Percentiles rank a stretch among this genome's conserved stretches.
These are phyloP conservation scores for Caenorhabditis briggsae DNA, from an alignment of 1,140 invertebrate genomes.

Conservation along the genomic window DNA sequence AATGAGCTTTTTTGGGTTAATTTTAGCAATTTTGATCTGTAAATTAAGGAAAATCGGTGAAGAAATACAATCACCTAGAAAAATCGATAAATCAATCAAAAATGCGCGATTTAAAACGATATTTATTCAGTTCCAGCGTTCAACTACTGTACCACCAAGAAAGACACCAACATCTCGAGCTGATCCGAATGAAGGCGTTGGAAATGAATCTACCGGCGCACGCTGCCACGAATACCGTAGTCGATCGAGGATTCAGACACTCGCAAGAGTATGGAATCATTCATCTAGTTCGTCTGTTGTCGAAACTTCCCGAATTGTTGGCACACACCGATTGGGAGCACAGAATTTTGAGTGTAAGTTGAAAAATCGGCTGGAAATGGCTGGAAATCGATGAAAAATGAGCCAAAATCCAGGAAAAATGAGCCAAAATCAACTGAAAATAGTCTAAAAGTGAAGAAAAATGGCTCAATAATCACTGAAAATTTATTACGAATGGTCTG, in stretches of 20 bases:
- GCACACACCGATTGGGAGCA: not conserved
- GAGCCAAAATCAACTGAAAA: no score
- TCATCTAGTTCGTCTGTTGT: not conserved
- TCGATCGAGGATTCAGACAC: not conserved
- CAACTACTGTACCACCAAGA: slow-evolving; percentile 2
- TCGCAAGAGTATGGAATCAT: not conserved
- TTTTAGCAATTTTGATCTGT: no score
- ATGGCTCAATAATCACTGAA: no score
- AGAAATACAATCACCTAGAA: no score
- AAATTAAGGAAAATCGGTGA: no score
- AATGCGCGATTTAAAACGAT: not conserved
- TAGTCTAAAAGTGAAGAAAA: no score
- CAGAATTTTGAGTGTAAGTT: not conserved
- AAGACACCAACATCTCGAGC: not conserved
- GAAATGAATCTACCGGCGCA: not conserved
- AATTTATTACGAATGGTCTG: no score
- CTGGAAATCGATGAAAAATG: not conserved
- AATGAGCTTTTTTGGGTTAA: no score
- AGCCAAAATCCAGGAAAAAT: no score
- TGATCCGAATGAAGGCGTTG: not conserved
- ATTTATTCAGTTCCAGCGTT: slow-evolving; percentile 8
- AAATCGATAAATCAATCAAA: not conserved
- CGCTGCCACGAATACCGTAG: not conserved
- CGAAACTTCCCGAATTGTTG: not conserved
- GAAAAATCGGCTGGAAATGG: not conserved